Base-by-base conservation (phyloP, 2,113 vertebrate species). In the Eurypyga helias region DNA sequence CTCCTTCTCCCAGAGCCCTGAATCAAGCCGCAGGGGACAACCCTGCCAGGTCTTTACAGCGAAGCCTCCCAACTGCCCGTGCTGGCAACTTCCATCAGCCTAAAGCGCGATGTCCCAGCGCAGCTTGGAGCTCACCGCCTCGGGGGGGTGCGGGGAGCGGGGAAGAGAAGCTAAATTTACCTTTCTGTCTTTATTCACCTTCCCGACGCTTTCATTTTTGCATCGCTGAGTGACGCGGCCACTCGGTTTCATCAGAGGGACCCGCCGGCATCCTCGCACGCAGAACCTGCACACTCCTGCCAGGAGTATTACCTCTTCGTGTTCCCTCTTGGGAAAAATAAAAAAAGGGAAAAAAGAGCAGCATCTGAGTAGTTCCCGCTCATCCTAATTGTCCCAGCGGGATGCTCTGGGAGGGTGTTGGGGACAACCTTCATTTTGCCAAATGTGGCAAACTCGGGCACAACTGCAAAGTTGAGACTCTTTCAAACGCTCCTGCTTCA, bases 61-160 rank as follows among this genome's bases (percentile, higher is more conserved):
- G 26, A n/a, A 54, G 92, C 82, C 95, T 82, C 90, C 96, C 83
- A 97, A 96, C 77, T 80, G 94, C 94, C 86, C 93, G 64, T 62
- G 20, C 89, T 51, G 72, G 87, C 92, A 82, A 72, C 91, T 95
- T 83, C 97, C 72, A 69, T 65, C 61, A 80, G 94, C 89, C 85
- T 72, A 58, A 83, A 96, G 95, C n/a, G 29, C 52, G 51, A 65
- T 29, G 54, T 75, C 94, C 94, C 95, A 77, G 95, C 66, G 84
- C 92, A 90, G 94, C 94, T 86, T 31, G 77, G 87, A 51, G 85
- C 97, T 95, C 66, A 70, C 17, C 89, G 79, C 73, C 72, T 46
- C 54, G n/a, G 70, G 91, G 89, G 25, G 34, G 80, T 41, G 41
- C 41, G 41, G 41, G 41, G 41, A 12, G 41, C 41, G 12, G 77